phyloP scores from a whole-genome alignment of 2,888 invertebrate species.

The Punctoribates punctum region DNA sequence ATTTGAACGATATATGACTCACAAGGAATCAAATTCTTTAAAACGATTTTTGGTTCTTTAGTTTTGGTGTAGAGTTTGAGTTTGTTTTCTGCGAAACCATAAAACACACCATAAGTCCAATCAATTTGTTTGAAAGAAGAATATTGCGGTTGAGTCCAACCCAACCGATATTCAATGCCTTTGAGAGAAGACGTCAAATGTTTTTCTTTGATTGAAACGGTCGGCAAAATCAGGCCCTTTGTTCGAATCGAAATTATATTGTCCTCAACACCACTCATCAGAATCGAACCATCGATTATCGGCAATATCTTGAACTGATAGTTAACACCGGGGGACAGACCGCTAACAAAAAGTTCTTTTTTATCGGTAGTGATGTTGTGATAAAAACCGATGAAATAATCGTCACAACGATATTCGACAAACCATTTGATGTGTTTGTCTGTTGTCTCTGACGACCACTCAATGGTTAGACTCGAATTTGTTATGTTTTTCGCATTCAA shows the following conservation, averaged over 20 bases:
- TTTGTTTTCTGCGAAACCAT: conserved; percentile 20
- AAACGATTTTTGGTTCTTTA: conserved; percentile 58
- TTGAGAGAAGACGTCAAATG: not conserved
- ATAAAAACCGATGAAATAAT: conserved; percentile 38
- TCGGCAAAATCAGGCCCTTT: conserved; percentile 30
- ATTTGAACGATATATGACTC: conserved; percentile 70
- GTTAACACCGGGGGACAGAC: conserved; percentile 40
- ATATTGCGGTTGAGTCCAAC: conserved; percentile 17
- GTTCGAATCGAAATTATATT: conserved; percentile 35
- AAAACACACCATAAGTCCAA: conserved; percentile 39
- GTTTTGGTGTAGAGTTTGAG: conserved; percentile 52
- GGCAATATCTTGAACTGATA: conserved; percentile 43
- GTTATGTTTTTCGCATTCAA: conserved; percentile 29
- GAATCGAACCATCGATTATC: conserved; percentile 7
- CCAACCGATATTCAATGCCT: too few relatives aligned
- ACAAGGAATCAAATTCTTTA: conserved; percentile 67
- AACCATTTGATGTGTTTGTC: conserved; percentile 30
- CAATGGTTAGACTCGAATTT: conserved; percentile 35
- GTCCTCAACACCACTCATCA: conserved; percentile 32
- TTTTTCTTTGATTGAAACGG: conserved; percentile 8
- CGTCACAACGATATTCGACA: conserved; percentile 38
- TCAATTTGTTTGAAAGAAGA: not conserved
- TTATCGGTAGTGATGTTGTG: conserved; percentile 29
- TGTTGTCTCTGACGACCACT: not conserved
- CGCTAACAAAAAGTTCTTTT: not conserved